Evolutionary conservation across 1,140 invertebrate species (phyloP).

Genomic region (Drosophila kohkoa): DNA sequence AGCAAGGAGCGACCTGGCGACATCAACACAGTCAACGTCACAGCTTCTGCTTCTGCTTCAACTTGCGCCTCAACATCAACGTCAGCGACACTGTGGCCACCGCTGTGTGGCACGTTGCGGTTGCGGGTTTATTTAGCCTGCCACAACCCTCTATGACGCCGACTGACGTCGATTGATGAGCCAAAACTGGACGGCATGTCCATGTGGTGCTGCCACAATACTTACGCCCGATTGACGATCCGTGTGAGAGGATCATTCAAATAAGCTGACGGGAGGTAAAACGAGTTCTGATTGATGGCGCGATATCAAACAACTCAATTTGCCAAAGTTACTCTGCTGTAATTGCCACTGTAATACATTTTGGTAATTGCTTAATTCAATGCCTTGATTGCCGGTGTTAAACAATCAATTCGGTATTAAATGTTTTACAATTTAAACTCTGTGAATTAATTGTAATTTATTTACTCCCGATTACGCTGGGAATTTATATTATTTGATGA

Average conservation of each 20-base stretch:
- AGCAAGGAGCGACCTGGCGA: conserved; percentile 52
- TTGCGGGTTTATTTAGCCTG: conserved; percentile 23
- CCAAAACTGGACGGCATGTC: conserved; percentile 48
- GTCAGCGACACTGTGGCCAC: conserved; percentile 25
- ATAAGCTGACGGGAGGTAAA: neutral
- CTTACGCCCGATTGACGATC: conserved; percentile 60
- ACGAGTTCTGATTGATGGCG: conserved; percentile 14
- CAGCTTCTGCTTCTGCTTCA: neutral
- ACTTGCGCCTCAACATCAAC: conserved; percentile 6
- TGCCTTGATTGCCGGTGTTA: neutral
- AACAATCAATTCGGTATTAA: neutral
- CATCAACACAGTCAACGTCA: conserved; percentile 11
- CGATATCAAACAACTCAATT: conserved; percentile 22
- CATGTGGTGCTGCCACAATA: conserved; percentile 59
- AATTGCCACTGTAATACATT: conserved; percentile 2
- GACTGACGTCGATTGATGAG: conserved; percentile 52
- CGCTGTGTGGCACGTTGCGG: conserved; percentile 42
- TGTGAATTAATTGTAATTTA: too few species aligned
- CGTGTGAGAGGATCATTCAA: conserved; percentile 26
- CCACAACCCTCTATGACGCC: conserved; percentile 46
- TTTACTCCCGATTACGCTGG: too few species aligned
- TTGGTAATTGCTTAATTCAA: neutral
- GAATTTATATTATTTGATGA: too few species aligned
- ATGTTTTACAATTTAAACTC: too few species aligned
- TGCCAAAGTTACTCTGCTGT: neutral